Base-by-base conservation (phyloP, 2,113 vertebrate species). In the Elanoides forficatus region DNA sequence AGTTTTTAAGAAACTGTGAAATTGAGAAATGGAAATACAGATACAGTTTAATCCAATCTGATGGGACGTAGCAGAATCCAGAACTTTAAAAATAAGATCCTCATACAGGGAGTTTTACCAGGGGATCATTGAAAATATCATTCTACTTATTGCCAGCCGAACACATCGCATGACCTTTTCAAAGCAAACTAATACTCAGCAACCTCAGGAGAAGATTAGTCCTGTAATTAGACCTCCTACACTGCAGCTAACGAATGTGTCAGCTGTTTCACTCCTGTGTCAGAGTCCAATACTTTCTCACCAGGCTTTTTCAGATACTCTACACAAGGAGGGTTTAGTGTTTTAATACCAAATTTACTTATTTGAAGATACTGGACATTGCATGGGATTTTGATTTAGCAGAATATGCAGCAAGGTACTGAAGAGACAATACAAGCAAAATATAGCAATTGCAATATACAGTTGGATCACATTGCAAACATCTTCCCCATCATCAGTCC, bases 301-400 rank as follows among this genome's bases (percentile, higher is more conserved):
- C 23, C 30, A 73, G 50, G 8, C 0, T 88, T 10, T 87, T 75
- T 76, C 50, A 80, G 32, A 81, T 45, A 48, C 3, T 60, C 25
- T 91, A 27, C 10, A 21, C 1, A 6, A 56, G 6, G 16, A 48
- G 5, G 1, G 4, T 60, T 93, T 94, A 43, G 63, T 34, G 2
- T 25, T 76, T 81, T 60, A 59, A 62, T 48, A 70, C 0, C 3
- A 53, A 21, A 60, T 84, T 40, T 66, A 45, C 13, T 76, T 65
- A 27, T 65, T 70, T 66, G 18, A 88, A 83, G 13, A 30, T 55
- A 63, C 1, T 23, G 32, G 17, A 45, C 0, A 0, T 59, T 42
- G 36, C 2, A 13, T 6, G 5, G 9, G 16, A 14, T 66, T 82
- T 80, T 29, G 7, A 56, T 84, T 87, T 40, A 84, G 6, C 40